phyloP scores from a whole-genome alignment of 2,888 invertebrate genomes.

The Arrhopalites spinosus region DNA sequence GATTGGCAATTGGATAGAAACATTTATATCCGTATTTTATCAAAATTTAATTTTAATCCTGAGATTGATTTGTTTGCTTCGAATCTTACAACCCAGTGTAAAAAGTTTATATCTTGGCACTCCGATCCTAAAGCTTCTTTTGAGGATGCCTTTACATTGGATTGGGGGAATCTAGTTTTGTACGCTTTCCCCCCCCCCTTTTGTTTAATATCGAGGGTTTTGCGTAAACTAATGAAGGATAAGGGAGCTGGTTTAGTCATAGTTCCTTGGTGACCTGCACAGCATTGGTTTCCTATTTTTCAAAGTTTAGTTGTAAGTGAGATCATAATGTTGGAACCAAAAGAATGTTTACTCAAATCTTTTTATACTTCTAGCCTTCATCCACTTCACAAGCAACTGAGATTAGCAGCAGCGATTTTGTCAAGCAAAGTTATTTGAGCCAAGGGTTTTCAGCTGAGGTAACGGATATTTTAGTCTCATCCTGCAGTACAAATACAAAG shows the following conservation, averaged over 20 bases:
- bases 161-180: background rate
- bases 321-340: background rate
- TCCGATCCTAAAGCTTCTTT: background rate
- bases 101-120: background rate
- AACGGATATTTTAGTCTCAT: background rate
- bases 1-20: constrained; percentile 6
- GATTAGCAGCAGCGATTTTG: constrained; percentile 1
- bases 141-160: constrained; percentile 2
- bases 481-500: background rate
- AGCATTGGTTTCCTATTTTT: constrained; percentile 10
- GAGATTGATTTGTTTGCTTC: background rate
- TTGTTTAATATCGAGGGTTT: background rate
- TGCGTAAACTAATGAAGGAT: background rate
- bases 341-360: background rate
- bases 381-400: background rate
- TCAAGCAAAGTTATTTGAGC: background rate
- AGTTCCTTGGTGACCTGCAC: background rate
- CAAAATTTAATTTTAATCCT: background rate
- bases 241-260: background rate
- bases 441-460: constrained; percentile 2
- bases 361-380: background rate
- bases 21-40: background rate
- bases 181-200: background rate
- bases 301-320: background rate
- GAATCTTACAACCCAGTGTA: background rate